Conservation (phyloP, 2,797 vertebrate genomes). For the Anomalospiza imberbis region DNA sequence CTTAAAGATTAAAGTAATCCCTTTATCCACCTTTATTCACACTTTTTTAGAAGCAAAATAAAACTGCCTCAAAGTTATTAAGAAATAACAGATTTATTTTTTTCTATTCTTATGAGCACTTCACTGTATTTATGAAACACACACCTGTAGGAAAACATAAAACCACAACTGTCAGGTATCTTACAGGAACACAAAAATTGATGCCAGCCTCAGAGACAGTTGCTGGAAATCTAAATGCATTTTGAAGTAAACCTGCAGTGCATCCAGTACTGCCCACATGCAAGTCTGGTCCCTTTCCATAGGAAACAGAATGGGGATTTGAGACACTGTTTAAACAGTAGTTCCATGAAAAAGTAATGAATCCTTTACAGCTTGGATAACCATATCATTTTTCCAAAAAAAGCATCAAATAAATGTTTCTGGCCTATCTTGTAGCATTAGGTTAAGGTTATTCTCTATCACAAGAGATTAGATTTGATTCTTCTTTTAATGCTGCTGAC, state of each 20-base stretch:
- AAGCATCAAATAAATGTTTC: background rate
- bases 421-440: background rate
- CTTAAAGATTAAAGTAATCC: background rate
- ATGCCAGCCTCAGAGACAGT: background rate
- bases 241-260: background rate
- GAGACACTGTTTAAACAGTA: background rate
- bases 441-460: conserved; percentile 33
- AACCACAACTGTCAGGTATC: background rate
- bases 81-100: background rate
- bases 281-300: background rate
- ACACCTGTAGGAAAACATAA: background rate
- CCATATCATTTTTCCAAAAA: background rate
- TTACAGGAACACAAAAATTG: background rate
- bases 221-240: background rate
- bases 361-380: background rate
- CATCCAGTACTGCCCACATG: background rate
- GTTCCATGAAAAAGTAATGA: background rate
- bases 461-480: conserved; percentile 34
- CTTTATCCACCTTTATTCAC: background rate
- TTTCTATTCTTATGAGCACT: background rate
- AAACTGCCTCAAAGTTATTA: background rate
- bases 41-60: background rate
- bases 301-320: background rate
- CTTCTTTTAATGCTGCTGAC: conserved; percentile 27
- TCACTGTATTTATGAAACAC: background rate